Evolutionary conservation across 1,140 invertebrate genomes (phyloP), one percentile per base, ranked within the genome.

Genomic region (Heliothis subflexa): DNA sequence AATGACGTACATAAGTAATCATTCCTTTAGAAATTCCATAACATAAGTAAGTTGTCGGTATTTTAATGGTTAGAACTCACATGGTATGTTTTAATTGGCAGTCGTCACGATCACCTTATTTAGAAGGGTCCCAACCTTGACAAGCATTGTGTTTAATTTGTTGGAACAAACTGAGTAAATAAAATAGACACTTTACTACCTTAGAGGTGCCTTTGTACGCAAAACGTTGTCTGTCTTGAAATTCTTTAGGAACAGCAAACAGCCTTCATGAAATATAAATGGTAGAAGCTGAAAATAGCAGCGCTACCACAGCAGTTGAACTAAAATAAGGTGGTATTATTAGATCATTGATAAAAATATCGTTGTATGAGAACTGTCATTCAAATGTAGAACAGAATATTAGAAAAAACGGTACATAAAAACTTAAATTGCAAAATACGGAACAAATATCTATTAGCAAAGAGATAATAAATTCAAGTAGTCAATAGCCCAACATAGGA

Each of bases 71-170:
- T 11, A 28, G 12, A 68, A 49, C 64, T 50, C 47, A 64, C 28
- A 68, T 49, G 45, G 25, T 57, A 11, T 33, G 12, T 47, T n/a
- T 64, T 64, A 64, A 64, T 64, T 45, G 33, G 61, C 25, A 12
- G 45, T 50, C 9, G 64, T 18, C 45, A 68, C 18, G 16, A 18
- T 7, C 16, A 18, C 64, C 50, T 68, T 21, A 49, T 68, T 68
- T 68, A 50, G 47, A 68, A 68, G 16, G 61, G 61, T 64, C 61
- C 28, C 25, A 62, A 33, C 59, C 61, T 64, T 64, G 61, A 10
- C 61, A 45, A 64, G 61, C 5, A 14, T 64, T 9, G 40, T 45
- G n/a, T 2, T 40, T 47, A 64, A 64, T 47, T 47, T 40, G 33
- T 16, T 40, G 25, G 61, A 18, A 45, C 9, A 11, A 18, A 28